Evolutionary conservation across 2,888 invertebrate genomes (phyloP).

Genomic region (Callyntrura guangdongensis): DNA sequence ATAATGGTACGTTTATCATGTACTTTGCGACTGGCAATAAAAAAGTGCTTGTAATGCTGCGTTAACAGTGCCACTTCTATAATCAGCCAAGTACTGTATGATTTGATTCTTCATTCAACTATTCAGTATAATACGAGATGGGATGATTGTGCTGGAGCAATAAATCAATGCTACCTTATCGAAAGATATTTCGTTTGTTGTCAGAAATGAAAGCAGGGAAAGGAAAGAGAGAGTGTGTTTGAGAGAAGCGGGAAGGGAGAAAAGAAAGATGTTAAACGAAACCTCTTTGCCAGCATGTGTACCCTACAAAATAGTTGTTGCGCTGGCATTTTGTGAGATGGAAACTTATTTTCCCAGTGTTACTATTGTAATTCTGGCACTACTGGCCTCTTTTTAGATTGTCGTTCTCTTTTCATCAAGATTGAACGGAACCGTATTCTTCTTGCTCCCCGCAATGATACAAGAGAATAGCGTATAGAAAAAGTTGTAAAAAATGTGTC

Average conservation of each 20-base stretch:
- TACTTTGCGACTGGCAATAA: conserved; percentile 12
- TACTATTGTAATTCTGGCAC: conserved; percentile 11
- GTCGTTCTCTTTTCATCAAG: conserved; percentile 17
- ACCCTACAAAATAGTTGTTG: conserved; percentile 4
- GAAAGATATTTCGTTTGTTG: conserved; percentile 67
- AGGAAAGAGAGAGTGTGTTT: background rate
- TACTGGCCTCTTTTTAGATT: background rate
- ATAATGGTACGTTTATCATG: background rate
- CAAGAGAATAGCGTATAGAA: background rate
- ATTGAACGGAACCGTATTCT: conserved; percentile 27
- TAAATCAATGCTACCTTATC: conserved; percentile 85
- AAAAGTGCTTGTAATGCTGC: background rate
- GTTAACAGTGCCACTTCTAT: conserved; percentile 26
- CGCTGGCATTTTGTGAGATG: conserved; percentile 9
- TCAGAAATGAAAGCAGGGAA: conserved; percentile 29
- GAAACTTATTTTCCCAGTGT: background rate
- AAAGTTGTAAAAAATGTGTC: background rate
- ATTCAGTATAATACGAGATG: conserved; percentile 53
- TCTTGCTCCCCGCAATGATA: background rate
- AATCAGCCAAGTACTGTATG: conserved; percentile 35
- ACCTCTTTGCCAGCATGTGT: conserved; percentile 24
- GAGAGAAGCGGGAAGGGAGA: background rate
- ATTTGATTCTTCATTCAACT: conserved; percentile 50
- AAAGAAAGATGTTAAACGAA: conserved; percentile 43
- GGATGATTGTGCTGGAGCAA: conserved; percentile 69